phyloP scores from a whole-genome alignment of 2,888 invertebrate genomes.

The Blastobasis lacticolella region DNA sequence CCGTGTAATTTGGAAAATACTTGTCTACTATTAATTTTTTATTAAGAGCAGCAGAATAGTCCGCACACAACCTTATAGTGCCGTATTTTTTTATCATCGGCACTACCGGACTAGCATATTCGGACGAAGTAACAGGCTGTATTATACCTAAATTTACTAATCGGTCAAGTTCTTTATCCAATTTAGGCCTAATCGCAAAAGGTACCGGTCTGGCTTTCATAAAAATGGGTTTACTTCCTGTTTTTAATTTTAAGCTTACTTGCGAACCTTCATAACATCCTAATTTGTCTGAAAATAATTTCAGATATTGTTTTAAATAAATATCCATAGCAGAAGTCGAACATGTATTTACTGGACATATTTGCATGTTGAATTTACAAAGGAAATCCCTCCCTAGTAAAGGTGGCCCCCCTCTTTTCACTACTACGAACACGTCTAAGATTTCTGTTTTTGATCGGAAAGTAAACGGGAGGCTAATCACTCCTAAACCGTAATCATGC shows the following conservation, averaged over 20 bases:
- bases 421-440: background rate
- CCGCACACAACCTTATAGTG: conserved; percentile 1
- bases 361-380: too few relatives aligned
- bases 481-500: too few relatives aligned
- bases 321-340: too few relatives aligned
- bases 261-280: conserved; percentile 9
- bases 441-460: background rate
- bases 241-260: conserved; percentile 10
- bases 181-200: conserved; percentile 14
- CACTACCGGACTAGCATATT: conserved; percentile 2
- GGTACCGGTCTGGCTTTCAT: conserved; percentile 14
- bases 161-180: conserved; percentile 14
- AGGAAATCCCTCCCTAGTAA: too few relatives aligned
- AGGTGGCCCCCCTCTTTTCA: background rate
- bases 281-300: conserved; percentile 2
- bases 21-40: conserved; percentile 7
- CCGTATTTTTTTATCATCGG: conserved; percentile 1
- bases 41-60: conserved; percentile 5
- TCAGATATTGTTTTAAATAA: background rate
- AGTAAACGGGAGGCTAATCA: background rate
- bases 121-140: conserved; percentile 12
- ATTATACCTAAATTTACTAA: conserved; percentile 13
- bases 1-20: conserved; percentile 8
- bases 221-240: conserved; percentile 9
- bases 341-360: too few relatives aligned